These are phyloP conservation scores for Phalera bucephala DNA, from an alignment of 2,888 invertebrate species.

Conservation along the genomic window DNA sequence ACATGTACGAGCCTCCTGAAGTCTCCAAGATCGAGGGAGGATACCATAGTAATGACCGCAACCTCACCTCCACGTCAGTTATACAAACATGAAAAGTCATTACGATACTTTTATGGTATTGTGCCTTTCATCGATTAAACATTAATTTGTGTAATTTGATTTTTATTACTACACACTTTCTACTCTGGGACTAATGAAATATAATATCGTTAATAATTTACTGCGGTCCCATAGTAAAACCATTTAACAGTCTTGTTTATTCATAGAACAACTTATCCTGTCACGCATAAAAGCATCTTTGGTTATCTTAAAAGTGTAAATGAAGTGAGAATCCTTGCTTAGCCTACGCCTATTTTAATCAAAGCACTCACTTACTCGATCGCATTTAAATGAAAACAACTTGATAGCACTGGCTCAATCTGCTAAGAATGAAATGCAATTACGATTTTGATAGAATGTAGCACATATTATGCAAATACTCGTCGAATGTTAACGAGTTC, in stretches of 20 bases:
- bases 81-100: conserved; percentile 4
- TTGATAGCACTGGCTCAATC: conserved; percentile 32
- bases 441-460: conserved; percentile 36
- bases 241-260: conserved; percentile 32
- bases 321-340: conserved; percentile 54
- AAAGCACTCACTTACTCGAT: conserved; percentile 46
- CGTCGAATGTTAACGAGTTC: conserved; percentile 40
- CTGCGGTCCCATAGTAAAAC: conserved; percentile 8
- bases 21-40: conserved; percentile 42
- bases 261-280: conserved; percentile 29
- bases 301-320: conserved; percentile 55
- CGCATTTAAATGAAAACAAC: conserved; percentile 45
- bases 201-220: conserved; percentile 18
- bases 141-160: conserved; percentile 21
- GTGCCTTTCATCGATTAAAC: conserved; percentile 7
- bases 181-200: conserved; percentile 21
- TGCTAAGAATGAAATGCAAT: conserved; percentile 36
- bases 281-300: conserved; percentile 31
- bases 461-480: conserved; percentile 45
- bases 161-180: conserved; percentile 22
- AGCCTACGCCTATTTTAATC: conserved; percentile 38
- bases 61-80: background rate
- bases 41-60: conserved; percentile 28
- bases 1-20: conserved; percentile 78
- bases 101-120: conserved; percentile 10